phyloP scores from a whole-genome alignment of 2,888 invertebrate genomes.

The Pachycephus smyrnensis region DNA sequence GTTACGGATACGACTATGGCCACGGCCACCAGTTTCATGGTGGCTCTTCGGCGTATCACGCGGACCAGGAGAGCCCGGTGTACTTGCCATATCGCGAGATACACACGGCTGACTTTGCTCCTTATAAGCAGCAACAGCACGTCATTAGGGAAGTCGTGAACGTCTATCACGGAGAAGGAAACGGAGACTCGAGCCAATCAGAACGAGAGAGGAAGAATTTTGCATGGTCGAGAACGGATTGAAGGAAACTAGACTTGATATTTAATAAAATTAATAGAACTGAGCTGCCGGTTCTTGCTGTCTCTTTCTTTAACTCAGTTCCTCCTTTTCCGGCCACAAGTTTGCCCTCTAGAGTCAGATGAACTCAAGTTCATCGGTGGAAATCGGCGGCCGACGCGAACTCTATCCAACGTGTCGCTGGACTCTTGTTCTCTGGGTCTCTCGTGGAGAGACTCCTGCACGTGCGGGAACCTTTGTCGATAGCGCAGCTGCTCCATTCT shows the following conservation, averaged over 20 bases:
- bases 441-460: no score
- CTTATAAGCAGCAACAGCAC: conserved; percentile 49
- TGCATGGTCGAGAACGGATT: conserved; percentile 49
- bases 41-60: conserved; percentile 35
- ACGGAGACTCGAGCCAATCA: conserved; percentile 30
- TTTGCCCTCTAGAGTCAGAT: no score
- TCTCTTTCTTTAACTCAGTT: no score
- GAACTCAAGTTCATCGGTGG: no score
- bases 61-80: conserved; percentile 29
- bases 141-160: conserved; percentile 61
- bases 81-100: conserved; percentile 41
- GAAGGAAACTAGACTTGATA: conserved; percentile 12
- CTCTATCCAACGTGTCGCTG: no score
- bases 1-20: conserved; percentile 27
- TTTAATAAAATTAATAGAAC: no score
- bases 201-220: conserved; percentile 49
- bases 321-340: no score
- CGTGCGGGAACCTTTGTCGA: no score
- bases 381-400: no score
- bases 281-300: no score
- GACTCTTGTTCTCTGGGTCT: no score
- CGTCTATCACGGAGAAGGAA: conserved; percentile 52
- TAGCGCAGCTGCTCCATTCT: no score
- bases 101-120: conserved; percentile 32
- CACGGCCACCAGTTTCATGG: conserved; percentile 23